phyloP scores from a whole-genome alignment of 2,113 vertebrate species.

The Neogale vison region DNA sequence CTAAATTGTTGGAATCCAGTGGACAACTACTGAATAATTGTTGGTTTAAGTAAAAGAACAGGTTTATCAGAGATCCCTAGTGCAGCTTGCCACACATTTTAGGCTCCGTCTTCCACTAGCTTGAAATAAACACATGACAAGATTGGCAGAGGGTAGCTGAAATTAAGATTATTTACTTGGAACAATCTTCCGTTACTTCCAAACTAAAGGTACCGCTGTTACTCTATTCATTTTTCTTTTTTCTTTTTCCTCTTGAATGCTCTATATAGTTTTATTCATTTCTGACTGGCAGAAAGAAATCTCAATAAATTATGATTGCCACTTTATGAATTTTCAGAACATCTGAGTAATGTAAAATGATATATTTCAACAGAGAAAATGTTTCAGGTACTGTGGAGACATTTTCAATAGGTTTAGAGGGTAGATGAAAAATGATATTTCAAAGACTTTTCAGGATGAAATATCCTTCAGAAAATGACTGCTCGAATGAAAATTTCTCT shows the following conservation, averaged over 20 bases:
- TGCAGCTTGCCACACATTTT: neutral
- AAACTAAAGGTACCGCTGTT: neutral
- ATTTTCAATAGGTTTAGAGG: slow-evolving; percentile 68
- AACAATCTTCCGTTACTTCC: neutral
- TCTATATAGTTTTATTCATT: slow-evolving; percentile 63
- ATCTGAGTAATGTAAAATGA: slow-evolving; percentile 74
- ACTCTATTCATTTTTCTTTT: slow-evolving; percentile 56
- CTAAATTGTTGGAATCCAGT: neutral
- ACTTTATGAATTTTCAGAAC: slow-evolving; percentile 70
- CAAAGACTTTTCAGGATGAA: slow-evolving; percentile 60
- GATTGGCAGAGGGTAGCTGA: neutral
- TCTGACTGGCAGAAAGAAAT: slow-evolving; percentile 67
- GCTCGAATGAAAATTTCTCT: slow-evolving; percentile 49
- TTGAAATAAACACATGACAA: neutral
- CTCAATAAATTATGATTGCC: slow-evolving; percentile 75
- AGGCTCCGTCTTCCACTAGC: neutral
- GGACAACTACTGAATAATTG: neutral
- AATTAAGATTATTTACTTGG: neutral
- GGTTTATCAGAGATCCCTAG: neutral
- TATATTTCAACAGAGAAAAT: slow-evolving; percentile 64
- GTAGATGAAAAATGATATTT: slow-evolving; percentile 71
- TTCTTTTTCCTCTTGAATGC: slow-evolving; percentile 31
- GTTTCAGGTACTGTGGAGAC: slow-evolving; percentile 62
- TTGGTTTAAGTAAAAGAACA: neutral
- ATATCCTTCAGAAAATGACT: slow-evolving; percentile 62